Conservation (phyloP, 92 coral and sea anemone genomes). For the Diadumene lineata region DNA sequence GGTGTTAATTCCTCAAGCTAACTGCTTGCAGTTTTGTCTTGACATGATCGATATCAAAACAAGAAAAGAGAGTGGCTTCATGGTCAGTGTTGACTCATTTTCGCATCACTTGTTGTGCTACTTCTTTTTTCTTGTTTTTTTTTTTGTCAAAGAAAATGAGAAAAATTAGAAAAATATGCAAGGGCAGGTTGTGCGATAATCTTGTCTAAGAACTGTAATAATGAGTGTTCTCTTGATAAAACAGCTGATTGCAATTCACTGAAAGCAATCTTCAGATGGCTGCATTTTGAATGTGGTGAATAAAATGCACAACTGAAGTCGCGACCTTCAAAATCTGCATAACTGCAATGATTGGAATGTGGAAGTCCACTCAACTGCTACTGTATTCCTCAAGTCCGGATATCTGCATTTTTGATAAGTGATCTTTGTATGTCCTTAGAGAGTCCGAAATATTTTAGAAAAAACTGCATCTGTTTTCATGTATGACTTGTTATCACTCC, state of each 20-base stretch:
- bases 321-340: neutral
- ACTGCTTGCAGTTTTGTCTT: constrained; percentile 1
- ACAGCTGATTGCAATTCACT: neutral
- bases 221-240: too few relatives aligned
- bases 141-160: too few relatives aligned
- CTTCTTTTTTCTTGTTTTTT: constrained; percentile 10
- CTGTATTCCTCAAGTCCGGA: neutral
- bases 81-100: neutral
- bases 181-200: too few relatives aligned
- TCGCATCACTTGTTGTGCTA: neutral
- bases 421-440: neutral
- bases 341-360: neutral
- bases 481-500: neutral
- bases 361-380: neutral
- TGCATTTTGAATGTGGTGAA: neutral
- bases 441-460: constrained; percentile 10
- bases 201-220: too few relatives aligned
- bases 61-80: neutral
- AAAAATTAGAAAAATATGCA: too few relatives aligned
- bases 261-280: neutral
- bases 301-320: neutral
- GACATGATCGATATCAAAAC: neutral
- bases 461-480: neutral
- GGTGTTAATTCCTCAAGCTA: constrained; percentile 6
- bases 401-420: neutral